Base-by-base conservation (phyloP, 2,113 vertebrate species). In the Cromileptes altivelis region DNA sequence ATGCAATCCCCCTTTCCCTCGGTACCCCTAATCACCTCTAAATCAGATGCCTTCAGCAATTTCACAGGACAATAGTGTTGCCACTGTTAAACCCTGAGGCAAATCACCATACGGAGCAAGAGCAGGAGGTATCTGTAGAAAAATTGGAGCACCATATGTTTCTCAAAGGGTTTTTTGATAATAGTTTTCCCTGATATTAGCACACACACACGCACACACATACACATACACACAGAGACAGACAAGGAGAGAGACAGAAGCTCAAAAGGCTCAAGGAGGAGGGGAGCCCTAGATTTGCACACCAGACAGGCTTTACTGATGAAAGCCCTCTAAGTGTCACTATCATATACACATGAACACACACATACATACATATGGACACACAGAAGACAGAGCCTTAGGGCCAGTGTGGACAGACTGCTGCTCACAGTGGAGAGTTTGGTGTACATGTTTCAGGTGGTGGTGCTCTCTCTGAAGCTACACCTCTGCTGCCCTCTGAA, bases 91-190 rank as follows among this genome's bases (percentile, higher is more conserved):
- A 69, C 85, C 94, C 91, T 4, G 23, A 89, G 88, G 94, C 91
- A 65, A 75, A 69, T 78, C 78, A 69, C 68, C 88, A 86, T 75
- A 91, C 47, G 69, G 76, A 74, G 76, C 64, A 75, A 65, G 85
- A 85, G 81, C 69, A 64, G 85, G 81, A 92, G 91, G 91, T 86
- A 82, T 84, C 75, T 77, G 75, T 86, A 58, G 65, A 75, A 81
- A 89, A 94, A 89, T 47, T 93, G 88, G 90, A 91, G 67, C 88
- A 89, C 92, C 95, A 94, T 95, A 92, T 95, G 94, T 87, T 93
- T 93, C 74, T 82, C 65, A 84, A 87, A 89, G 68, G 60, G 23
- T 56, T 89, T 90, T 90, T 68, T 87, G 58, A 90, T 88, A 67
- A 86, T 82, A 85, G 27, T 84, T 89, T 82, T 85, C 71, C 33